Evolutionary conservation across 1,140 invertebrate genomes (phyloP).

Genomic region (Aphis gossypii): DNA sequence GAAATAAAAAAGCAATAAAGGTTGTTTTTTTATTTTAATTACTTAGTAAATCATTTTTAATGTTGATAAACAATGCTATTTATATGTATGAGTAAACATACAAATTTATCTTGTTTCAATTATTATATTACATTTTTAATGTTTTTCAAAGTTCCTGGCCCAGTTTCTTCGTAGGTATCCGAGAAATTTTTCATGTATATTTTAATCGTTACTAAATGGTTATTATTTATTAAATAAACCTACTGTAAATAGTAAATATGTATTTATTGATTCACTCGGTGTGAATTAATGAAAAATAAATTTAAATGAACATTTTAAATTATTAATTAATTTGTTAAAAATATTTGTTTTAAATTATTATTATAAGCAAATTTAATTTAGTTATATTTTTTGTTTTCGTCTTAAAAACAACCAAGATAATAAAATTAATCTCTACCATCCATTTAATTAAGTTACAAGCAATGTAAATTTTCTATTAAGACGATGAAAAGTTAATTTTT

Average conservation of each 20-base stretch:
- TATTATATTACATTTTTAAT: neutral
- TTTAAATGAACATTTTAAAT: neutral
- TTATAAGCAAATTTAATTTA: neutral
- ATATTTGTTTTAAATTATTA: neutral
- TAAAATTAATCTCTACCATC: neutral
- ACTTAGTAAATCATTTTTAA: constrained; percentile 5
- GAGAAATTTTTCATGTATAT: neutral
- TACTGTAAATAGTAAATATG: neutral
- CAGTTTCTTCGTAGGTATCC: neutral
- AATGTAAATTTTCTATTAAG: neutral
- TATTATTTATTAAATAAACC: neutral
- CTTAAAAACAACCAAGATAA: neutral
- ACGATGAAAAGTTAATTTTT: neutral
- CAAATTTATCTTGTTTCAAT: neutral
- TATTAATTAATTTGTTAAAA: neutral
- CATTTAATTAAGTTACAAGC: neutral
- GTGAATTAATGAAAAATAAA: neutral
- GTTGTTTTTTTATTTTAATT: constrained; percentile 1
- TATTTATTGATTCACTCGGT: neutral
- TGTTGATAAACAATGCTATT: neutral
- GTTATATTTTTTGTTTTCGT: neutral
- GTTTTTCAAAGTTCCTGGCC: neutral
- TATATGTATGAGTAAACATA: neutral
- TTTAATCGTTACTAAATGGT: neutral
- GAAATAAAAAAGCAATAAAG: neutral